phyloP scores from a whole-genome alignment of 2,888 invertebrate species.

The Drosophila planitibia region DNA sequence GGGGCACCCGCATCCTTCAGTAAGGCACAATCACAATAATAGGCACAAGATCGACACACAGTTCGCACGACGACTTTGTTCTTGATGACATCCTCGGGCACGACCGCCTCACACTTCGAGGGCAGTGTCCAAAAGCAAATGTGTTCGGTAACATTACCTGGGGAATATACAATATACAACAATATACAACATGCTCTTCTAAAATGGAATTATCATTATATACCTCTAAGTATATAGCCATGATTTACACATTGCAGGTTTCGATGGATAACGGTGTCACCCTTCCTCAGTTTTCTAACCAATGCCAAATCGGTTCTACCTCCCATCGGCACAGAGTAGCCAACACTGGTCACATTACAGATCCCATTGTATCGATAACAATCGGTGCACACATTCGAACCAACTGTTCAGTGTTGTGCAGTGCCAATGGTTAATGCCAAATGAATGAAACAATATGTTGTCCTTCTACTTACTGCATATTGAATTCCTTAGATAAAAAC shows the following conservation, averaged over 20 bases:
- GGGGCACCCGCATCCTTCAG: neutral
- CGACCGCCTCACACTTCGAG: constrained; percentile 2
- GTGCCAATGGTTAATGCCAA: neutral
- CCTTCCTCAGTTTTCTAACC: neutral
- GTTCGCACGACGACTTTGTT: neutral
- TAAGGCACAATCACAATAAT: neutral
- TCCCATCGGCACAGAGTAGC: neutral
- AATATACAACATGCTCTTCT: no score
- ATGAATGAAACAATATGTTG: no score
- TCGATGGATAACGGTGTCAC: neutral
- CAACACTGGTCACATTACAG: constrained; percentile 10
- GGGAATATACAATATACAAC: no score
- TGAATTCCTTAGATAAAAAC: neutral
- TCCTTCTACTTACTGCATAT: neutral
- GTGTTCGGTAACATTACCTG: neutral
- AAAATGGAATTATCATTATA: neutral
- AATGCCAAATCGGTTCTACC: constrained; percentile 1
- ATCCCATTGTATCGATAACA: constrained; percentile 4
- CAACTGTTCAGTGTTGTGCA: neutral
- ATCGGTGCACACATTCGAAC: neutral
- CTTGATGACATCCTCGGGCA: neutral
- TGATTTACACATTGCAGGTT: constrained; percentile 6
- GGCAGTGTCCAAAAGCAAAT: constrained; percentile 10
- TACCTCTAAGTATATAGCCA: constrained; percentile 19
- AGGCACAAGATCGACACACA: constrained; percentile 4